These are phyloP conservation scores for Rhynchomys soricoides DNA, from an alignment of 2,113 vertebrate genomes.

Conservation along the genomic window DNA sequence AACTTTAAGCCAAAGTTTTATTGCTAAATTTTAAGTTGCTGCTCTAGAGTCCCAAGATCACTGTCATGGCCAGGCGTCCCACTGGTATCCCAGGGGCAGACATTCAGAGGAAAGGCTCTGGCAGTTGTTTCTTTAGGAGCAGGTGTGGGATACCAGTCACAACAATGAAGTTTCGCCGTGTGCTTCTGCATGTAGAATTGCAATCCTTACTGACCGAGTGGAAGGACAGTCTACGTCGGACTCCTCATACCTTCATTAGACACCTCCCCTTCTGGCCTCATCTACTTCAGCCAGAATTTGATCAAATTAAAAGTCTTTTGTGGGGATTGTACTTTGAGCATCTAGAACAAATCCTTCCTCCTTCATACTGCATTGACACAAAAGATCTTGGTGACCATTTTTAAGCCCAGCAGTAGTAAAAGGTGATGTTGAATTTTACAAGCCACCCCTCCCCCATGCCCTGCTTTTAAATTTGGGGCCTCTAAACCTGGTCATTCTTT, in stretches of 20 bases:
- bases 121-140: constrained; percentile 43
- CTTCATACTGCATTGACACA: not conserved
- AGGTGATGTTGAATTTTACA: constrained; percentile 36
- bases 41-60: constrained; percentile 76
- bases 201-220: not conserved
- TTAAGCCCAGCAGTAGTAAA: constrained; percentile 56
- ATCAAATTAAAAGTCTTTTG: constrained; percentile 56
- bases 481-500: constrained; percentile 48
- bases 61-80: constrained; percentile 51
- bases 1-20: constrained; percentile 86
- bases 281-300: constrained; percentile 56
- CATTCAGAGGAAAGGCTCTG: constrained; percentile 63
- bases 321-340: constrained; percentile 39
- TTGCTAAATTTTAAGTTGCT: constrained; percentile 83
- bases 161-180: constrained; percentile 31
- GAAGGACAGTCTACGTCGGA: constrained; percentile 42
- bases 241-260: not conserved
- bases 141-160: constrained; percentile 57
- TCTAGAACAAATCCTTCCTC: constrained; percentile 61
- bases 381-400: constrained; percentile 54
- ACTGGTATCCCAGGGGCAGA: constrained; percentile 49
- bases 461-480: not conserved
- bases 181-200: constrained; percentile 44
- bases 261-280: constrained; percentile 4
- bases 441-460: not conserved